These are phyloP conservation scores for Tolmerus cingulatus DNA, from an alignment of 2,888 invertebrate genomes.

Conservation along the genomic window DNA sequence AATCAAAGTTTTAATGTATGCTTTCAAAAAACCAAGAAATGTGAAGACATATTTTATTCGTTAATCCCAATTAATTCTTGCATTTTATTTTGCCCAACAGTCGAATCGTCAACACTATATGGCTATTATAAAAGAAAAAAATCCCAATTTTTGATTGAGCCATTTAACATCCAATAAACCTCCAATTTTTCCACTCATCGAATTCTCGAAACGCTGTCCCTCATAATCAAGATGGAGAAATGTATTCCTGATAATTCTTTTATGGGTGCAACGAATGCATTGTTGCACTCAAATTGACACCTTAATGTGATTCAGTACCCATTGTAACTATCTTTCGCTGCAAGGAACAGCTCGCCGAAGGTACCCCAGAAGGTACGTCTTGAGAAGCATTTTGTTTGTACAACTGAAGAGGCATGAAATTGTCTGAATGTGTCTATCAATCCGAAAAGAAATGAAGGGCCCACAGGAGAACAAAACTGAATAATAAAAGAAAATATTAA, in stretches of 20 bases:
- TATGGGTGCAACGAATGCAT: conserved; percentile 6
- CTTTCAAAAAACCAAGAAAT: too few relatives aligned
- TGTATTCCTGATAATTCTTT: not conserved
- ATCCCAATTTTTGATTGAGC: not conserved
- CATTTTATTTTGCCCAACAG: too few relatives aligned
- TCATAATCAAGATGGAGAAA: not conserved
- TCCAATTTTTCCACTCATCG: not conserved
- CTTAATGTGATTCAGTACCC: not conserved
- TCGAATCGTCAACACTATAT: too few relatives aligned
- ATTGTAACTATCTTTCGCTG: not conserved
- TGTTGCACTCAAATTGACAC: conserved; percentile 11
- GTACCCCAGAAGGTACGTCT: not conserved
- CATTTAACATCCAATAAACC: not conserved
- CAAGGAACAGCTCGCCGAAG: not conserved
- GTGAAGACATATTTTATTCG: too few relatives aligned
- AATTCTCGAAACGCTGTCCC: not conserved
- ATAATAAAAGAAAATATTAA: not conserved
- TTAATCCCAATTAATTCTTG: too few relatives aligned
- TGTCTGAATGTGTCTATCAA: conserved; percentile 26
- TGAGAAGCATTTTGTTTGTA: conserved; percentile 9
- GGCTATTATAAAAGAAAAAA: not conserved
- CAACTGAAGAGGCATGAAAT: conserved; percentile 30
- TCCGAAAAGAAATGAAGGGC: conserved; percentile 16
- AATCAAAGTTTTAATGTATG: too few relatives aligned
- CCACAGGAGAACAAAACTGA: not conserved